Base-by-base conservation (phyloP, 1,140 invertebrate genomes). In the Eriosoma lanigerum region DNA sequence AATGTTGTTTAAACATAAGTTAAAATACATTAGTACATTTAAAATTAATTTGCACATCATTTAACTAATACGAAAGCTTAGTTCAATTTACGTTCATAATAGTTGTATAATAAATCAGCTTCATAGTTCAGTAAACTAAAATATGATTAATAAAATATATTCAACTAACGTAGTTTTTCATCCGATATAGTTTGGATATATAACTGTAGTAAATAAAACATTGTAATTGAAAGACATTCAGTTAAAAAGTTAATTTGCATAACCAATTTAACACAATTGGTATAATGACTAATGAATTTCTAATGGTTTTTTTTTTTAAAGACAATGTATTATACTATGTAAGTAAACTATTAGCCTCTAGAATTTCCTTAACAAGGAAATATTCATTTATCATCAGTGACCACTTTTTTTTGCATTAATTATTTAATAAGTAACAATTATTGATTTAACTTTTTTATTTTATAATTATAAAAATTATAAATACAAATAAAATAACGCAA, bases 231-330 rank as follows among this genome's bases (percentile, higher is more conserved):
- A 60, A n/a, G 15, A 44, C 56, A 50, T 13, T 10, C n/a, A 21
- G n/a, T 24, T 58, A 29, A 26, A 46, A 75, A 21, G 21, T 46
- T 76, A 46, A 76, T 76, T 76, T 44, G 21, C 32, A 60, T 60
- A 76, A 76, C 38, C 21, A 76, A 76, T 76, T 76, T 76, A 76
- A 60, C 21, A 60, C 26, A 60, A 50, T 60, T 48, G 73, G 38
- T 26, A n/a, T 38, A 46, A 76, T 76, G 21, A 26, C 32, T 24
- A 58, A 29, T 76, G 38, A 60, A 76, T 76, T 60, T 44, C 21
- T 76, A 60, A 76, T 60, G 21, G 26, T 10, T 32, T 58, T 48
- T 60, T 60, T 60, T 60, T 46, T 26, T 46, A n/a, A 3, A 19
- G 17, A n/a, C 17, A 60, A 3, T 46, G 6, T 46, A 44, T 44